Base-by-base conservation (phyloP, 2,113 vertebrate species). In the Ginglymostoma cirratum region DNA sequence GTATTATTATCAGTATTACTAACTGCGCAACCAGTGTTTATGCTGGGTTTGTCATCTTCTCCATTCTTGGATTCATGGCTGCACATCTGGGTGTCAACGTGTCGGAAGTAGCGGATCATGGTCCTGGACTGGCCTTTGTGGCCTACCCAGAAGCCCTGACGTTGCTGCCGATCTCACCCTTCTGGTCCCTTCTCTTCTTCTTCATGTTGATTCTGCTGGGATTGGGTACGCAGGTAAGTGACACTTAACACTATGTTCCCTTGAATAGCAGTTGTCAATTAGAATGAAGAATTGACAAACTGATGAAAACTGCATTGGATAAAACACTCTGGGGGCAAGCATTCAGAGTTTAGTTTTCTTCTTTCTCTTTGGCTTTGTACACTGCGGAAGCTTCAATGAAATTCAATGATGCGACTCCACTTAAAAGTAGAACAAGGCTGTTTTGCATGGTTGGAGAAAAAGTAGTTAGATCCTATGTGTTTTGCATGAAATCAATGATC, bases 201-300 rank as follows among this genome's bases (percentile, higher is more conserved):
- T 99, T 99, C 97, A 99, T 99, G 99, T 98, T 99, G 55, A 99
- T 99, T 97, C 98, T 99, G 38, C 97, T 99, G 96, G 99, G 99
- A 0, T 98, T 99, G 95, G 99, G 99, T 92, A 99, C 99, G 42
- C 99, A 99, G 99, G 99, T 99, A 96, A 90, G 96, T 30, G 42
- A 30, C 45, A n/a, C 21, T 45, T 96, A 24, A 17, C n/a, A 86
- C 42, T 65, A 45, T 86, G 61, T 55, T 45, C 19, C 61, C 38
- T 48, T 95, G 52, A 76, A 34, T 52, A 45, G 42, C 67, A 95
- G 66, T 34, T 24, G n/a, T 76, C 69, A 72, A 4, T 72, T 72
- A 30, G 94, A 95, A 52, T 34, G 2, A 72, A 48, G 27, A 52
- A 48, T 72, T 24, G 14, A 61, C 42, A 72, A 14, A 76, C 10